Evolutionary conservation across 2,113 vertebrate species (phyloP), one percentile per base, ranked within the genome.

Genomic region (Seriola aureovittata): DNA sequence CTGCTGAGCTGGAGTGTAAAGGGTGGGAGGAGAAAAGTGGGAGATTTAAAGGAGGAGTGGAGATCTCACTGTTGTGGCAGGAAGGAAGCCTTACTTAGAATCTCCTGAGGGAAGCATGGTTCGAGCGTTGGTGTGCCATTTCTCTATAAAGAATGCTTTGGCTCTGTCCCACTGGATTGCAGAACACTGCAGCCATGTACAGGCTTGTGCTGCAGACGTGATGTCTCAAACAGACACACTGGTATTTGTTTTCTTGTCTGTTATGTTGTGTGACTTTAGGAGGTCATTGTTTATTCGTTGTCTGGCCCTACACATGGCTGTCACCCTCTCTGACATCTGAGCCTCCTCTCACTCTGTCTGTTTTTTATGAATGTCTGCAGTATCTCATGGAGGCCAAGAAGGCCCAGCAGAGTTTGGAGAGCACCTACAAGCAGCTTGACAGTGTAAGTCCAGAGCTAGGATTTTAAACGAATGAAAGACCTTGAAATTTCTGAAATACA

Each of bases 391-490:
- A 98, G 34, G 96, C 96, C 71, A 96, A 97, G 57, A 96, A 96
- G 86, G 95, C 97, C 71, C 97, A 98, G 91, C 97, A 98, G 86
- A 95, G 95, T 90, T 93, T 98, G 91, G 97, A 97, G 82, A 93
- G 91, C 60, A 96, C 95, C 86, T 97, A 95, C 92, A 98, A 97
- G 81, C 97, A 96, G 88, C 95, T 98, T 8, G 97, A 98, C 91
- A 95, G 78, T 70, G 97, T 98, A 93, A 97, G 96, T 95, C 17
- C 17, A 42, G 14, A 60, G 46, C 46, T 42, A 34, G 59, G 59
- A 50, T 55, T 65, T 32, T 32, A 36, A 63, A 60, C 52, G 2
- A 36, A 3, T 48, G 8, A 59, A 29, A 29, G 29, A 29, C 29
- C 29, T 21, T 12, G 1, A 25, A 36, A 52, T 48, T 67, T 59